Evolutionary conservation across 1,140 invertebrate species (phyloP), one percentile per base, ranked within the genome.

Genomic region (Goniozus legneri): DNA sequence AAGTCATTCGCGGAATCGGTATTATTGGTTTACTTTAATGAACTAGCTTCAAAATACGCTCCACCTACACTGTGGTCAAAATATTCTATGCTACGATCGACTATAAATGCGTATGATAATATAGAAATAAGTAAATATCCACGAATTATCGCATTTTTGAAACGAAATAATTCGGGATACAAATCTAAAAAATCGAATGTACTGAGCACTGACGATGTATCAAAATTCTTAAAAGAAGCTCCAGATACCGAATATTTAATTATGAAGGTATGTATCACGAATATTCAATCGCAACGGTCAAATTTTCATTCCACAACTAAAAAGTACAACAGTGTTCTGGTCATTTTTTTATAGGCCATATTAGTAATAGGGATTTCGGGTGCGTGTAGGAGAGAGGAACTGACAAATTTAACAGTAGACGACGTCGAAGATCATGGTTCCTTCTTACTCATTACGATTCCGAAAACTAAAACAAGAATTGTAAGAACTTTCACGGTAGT

Each of bases 331-430:
- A 8, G 13, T 8, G 6, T 13, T n/a, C 6, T 14, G 13, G 13
- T 8, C 13, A 27, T 4, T n/a, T 33, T n/a, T 6, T 33, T 14
- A 8, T 4, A 33, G 32, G 32, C n/a, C 3, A 13, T 13, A 8
- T 33, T 33, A 14, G 32, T 6, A 4, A 14, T 35, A 15, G 32
- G 32, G 12, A 32, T 32, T 3, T n/a, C 21, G 12, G 38, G 38
- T 7, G 38, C 38, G 21, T 40, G 38, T 24, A 3, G 38, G 7
- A 3, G 38, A 3, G 30, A 50, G n/a, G 35, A 34, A 34, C 31
- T 46, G 4, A 19, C 18, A 13, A 15, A 22, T 8, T 22, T 36
- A 22, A 13, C 8, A 3, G 37, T 45, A 15, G 3, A 45, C 15
- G 43, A 34, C 14, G 21, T 44, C 12, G 15, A 15, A 44, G 41